Base-by-base conservation (phyloP, 2,888 invertebrate genomes). In the Parthenolecanium corni region DNA sequence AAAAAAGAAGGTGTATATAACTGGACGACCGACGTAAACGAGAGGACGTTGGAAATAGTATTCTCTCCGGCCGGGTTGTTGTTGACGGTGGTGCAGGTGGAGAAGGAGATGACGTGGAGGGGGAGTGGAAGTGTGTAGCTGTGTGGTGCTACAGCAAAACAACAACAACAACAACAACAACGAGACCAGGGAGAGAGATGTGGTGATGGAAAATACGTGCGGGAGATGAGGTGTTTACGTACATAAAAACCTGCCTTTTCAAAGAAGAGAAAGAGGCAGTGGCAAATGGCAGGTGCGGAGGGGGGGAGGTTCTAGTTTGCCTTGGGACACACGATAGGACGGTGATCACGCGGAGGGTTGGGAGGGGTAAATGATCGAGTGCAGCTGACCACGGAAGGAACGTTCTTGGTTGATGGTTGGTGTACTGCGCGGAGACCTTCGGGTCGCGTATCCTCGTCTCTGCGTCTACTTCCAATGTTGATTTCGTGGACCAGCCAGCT, bases 361-460 rank as follows among this genome's bases (percentile, higher is more conserved):
- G 44, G 23, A 44, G 46, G 46, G 31, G 57, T 20, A 46, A 25
- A 9, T 31, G 31, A 31, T 31, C 9, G 31, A 31, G 44, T 57
- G 57, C 57, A 57, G 57, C 57, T 57, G 57, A 57, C 57, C 57
- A 44, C 57, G 57, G 57, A 57, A 57, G 57, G 31, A 57, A 57
- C 57, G 57, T 44, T 57, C 57, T 42, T 31, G 31, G 5, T 31
- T 9, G 5, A 9, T 31, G 31, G n/a, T n/a, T n/a, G n/a, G n/a
- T n/a, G n/a, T n/a, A n/a, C n/a, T n/a, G n/a, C n/a, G n/a, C n/a
- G n/a, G n/a, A n/a, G 31, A 31, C 5, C 4, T 9, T 9, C 9
- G 4, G 5, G 31, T 4, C 5, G 4, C 31, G 31, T 31, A 31
- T 31, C 31, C 31, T 31, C 31, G 31, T 31, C n/a, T n/a, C n/a